These are phyloP conservation scores for Aulostomus chinensis DNA, from an alignment of 2,797 vertebrate genomes.

Conservation along the genomic window DNA sequence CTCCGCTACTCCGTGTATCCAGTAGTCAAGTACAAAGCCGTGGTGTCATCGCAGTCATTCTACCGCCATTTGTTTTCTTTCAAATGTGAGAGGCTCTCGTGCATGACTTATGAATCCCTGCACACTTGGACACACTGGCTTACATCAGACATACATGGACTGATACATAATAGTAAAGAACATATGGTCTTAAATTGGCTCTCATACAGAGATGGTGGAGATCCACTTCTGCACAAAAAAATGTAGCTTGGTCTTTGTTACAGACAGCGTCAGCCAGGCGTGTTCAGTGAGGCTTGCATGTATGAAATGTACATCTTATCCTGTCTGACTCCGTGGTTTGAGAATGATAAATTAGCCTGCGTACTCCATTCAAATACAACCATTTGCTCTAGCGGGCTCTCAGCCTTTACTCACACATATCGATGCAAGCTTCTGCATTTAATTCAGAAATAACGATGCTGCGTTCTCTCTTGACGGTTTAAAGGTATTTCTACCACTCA, in stretches of 20 bases:
- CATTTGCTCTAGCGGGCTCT: background rate
- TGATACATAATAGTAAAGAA: constrained; percentile 4
- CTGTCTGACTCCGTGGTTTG: constrained; percentile 3
- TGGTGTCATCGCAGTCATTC: constrained; percentile 8
- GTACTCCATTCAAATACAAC: background rate
- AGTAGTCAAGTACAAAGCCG: constrained; percentile 4
- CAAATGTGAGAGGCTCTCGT: constrained; percentile 13
- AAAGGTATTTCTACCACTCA: too few relatives aligned
- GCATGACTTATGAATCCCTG: constrained; percentile 46
- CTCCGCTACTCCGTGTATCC: background rate
- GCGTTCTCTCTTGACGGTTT: too few relatives aligned
- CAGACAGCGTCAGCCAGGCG: background rate
- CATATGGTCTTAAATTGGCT: constrained; percentile 1
- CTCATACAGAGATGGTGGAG: constrained; percentile 6
- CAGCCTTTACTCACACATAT: constrained; percentile 1
- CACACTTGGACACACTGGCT: constrained; percentile 15
- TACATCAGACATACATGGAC: constrained; percentile 31
- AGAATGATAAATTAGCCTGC: constrained; percentile 18
- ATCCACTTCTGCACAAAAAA: constrained; percentile 1
- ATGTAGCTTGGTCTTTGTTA: background rate
- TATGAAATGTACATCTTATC: constrained; percentile 1
- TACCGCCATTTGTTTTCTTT: too few relatives aligned
- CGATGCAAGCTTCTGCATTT: background rate
- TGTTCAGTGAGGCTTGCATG: constrained; percentile 20
- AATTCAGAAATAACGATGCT: background rate